Evolutionary conservation across 64 coral and sea anemone species (phyloP), one percentile per base, ranked within the genome.

Genomic region (Dendronephthya gigantea): DNA sequence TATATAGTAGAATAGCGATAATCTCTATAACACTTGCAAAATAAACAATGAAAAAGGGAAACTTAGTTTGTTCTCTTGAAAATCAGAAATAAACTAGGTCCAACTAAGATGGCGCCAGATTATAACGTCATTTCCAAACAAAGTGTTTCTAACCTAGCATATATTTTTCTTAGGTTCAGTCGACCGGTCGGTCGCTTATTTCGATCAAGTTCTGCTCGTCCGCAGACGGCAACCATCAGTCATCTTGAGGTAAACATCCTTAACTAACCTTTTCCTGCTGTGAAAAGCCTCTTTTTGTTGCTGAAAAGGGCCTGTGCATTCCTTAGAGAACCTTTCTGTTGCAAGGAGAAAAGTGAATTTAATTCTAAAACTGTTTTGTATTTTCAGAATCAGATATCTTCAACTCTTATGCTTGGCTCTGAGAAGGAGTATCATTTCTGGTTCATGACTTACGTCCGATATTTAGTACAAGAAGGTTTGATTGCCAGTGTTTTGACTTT

Each of bases 381-480:
- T 76, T 59, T 41, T 9, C 19, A 93, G 91, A 98, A 98, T 51
- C 95, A 98, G 50, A 27, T 98, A 40, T 87, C 95, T 0, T 84
- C 92, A 5, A 90, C 92, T 56, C 68, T 93, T 16, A 86, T 89
- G 6, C 36, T 98, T 82, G 95, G 95, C 25, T 98, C 95, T 90
- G 92, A 84, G 30, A 90, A 93, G 40, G 95, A 98, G 51, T 98
- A 98, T 72, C 92, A 90, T 41, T 93, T 91, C 65, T 98, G 94
- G 94, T 68, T 98, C 17, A 91, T 93, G 56, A 92, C 95, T 25
- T 98, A 98, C 68, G 85, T 89, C 1, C 92, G 95, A 9, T 98
- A 98, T 76, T 47, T 98, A 9, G 92, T 89, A 35, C 95, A 98
- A 87, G 92, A 84, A 65, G 95, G 95, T 98, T 82, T 32, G 86